These are phyloP conservation scores for Apis florea DNA, from an alignment of 1,140 invertebrate genomes.

Conservation along the genomic window DNA sequence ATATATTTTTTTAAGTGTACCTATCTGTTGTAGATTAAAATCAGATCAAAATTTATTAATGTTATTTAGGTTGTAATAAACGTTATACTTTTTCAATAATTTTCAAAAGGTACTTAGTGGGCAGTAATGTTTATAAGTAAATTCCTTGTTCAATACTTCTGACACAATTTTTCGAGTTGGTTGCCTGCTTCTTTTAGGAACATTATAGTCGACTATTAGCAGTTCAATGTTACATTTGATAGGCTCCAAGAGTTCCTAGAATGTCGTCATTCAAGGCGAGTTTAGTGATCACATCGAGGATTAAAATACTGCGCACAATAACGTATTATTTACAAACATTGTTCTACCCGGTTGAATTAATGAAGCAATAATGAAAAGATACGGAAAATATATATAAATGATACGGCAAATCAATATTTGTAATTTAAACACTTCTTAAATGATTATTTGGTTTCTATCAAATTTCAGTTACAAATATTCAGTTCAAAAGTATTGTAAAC, in stretches of 20 bases:
- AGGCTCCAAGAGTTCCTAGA: conserved; percentile 31
- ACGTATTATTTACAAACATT: not conserved
- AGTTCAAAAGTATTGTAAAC: not conserved
- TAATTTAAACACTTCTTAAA: not conserved
- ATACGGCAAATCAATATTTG: not conserved
- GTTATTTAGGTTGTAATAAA: not conserved
- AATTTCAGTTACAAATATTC: not conserved
- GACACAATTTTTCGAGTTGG: conserved; percentile 28
- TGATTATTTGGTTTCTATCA: not conserved
- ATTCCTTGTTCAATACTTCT: not conserved
- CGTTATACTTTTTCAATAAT: conserved; percentile 17
- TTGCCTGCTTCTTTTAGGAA: conserved; percentile 41
- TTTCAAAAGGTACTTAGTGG: conserved; percentile 9
- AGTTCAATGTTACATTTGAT: conserved; percentile 16
- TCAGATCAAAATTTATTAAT: not conserved
- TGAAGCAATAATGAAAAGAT: not conserved
- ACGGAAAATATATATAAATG: not conserved
- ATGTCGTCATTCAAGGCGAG: conserved; percentile 22
- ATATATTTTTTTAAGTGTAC: not conserved
- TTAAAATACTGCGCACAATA: conserved; percentile 28
- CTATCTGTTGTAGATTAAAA: not conserved
- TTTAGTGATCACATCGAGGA: not conserved
- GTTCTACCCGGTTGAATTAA: not conserved
- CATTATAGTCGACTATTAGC: conserved; percentile 3
- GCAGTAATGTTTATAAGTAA: conserved; percentile 36